Conservation (phyloP, 2,888 invertebrate species). For the Volucella inflata region DNA sequence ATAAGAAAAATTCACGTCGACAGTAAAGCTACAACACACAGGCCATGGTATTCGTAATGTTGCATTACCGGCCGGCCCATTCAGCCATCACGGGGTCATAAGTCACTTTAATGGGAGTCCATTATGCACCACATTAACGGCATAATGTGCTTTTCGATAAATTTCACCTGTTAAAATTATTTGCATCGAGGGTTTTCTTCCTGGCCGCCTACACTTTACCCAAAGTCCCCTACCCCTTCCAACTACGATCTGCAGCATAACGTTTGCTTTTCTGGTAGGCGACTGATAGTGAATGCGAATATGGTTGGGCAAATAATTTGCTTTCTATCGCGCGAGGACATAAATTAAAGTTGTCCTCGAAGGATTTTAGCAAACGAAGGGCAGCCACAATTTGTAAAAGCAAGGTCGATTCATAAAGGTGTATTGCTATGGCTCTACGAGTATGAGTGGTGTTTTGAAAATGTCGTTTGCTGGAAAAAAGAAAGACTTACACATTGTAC, state of each 20-base stretch:
- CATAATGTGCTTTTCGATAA: constrained; percentile 73
- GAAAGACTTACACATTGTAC: too few relatives aligned
- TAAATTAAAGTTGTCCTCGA: too few relatives aligned
- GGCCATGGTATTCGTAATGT: constrained; percentile 13
- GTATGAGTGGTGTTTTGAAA: too few relatives aligned
- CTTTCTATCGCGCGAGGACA: constrained; percentile 24
- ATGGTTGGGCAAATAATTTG: constrained; percentile 26
- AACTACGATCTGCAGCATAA: too few relatives aligned
- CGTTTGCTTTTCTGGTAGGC: constrained; percentile 1
- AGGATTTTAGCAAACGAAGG: too few relatives aligned
- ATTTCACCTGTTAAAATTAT: constrained; percentile 71
- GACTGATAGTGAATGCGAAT: constrained; percentile 24
- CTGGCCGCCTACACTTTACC: not conserved
- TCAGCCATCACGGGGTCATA: constrained; percentile 54
- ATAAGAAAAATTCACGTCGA: constrained; percentile 67
- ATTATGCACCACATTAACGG: constrained; percentile 72
- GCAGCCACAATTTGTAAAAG: too few relatives aligned
- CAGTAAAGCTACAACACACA: constrained; percentile 7
- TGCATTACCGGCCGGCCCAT: constrained; percentile 41
- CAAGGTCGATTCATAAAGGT: too few relatives aligned
- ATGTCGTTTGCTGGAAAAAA: too few relatives aligned
- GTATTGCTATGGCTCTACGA: too few relatives aligned
- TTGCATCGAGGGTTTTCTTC: constrained; percentile 45
- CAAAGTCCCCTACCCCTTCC: too few relatives aligned
- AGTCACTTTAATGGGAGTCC: constrained; percentile 74